Percentiles rank a stretch among this genome's conserved stretches.
phyloP scores from a whole-genome alignment of 30 jellyfish, hydroid and myxozoan species.

The Pelagia noctiluca region DNA sequence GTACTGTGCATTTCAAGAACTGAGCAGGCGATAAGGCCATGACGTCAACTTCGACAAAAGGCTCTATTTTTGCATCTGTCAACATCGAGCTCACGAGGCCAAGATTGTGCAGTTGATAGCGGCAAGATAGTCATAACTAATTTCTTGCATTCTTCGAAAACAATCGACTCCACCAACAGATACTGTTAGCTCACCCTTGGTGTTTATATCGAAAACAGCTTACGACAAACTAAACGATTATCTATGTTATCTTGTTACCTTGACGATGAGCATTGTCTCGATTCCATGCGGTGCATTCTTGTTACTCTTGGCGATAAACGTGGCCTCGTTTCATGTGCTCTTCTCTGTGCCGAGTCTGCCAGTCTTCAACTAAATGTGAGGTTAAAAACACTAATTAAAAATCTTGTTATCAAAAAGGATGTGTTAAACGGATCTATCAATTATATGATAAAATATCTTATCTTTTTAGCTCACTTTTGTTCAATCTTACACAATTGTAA shows the following conservation, averaged over 20 bases:
- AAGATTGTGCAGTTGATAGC: too few relatives aligned
- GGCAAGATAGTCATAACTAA: too few relatives aligned
- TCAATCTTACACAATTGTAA: too few relatives aligned
- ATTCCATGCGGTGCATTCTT: not conserved
- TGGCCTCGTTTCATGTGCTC: conserved; percentile 5
- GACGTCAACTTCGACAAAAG: too few relatives aligned
- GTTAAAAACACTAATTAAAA: not conserved
- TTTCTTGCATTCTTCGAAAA: too few relatives aligned
- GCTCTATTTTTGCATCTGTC: too few relatives aligned
- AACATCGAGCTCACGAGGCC: too few relatives aligned
- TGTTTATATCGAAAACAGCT: not conserved
- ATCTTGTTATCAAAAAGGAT: too few relatives aligned
- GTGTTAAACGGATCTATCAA: not conserved
- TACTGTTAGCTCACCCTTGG: not conserved
- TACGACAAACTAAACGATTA: too few relatives aligned
- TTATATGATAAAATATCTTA: not conserved
- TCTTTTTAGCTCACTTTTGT: not conserved
- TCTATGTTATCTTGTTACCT: too few relatives aligned
- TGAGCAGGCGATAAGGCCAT: too few relatives aligned
- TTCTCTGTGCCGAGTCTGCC: conserved; percentile 23
- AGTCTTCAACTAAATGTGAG: conserved; percentile 8
- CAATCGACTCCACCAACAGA: not conserved
- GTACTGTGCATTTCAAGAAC: too few relatives aligned
- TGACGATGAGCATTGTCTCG: not conserved
- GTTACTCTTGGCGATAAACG: not conserved